Percentiles rank a stretch among this genome's conserved stretches.
These are phyloP conservation scores for Gyrodactylus bullatarudis DNA, from an alignment of 1,140 invertebrate genomes.

Conservation along the genomic window DNA sequence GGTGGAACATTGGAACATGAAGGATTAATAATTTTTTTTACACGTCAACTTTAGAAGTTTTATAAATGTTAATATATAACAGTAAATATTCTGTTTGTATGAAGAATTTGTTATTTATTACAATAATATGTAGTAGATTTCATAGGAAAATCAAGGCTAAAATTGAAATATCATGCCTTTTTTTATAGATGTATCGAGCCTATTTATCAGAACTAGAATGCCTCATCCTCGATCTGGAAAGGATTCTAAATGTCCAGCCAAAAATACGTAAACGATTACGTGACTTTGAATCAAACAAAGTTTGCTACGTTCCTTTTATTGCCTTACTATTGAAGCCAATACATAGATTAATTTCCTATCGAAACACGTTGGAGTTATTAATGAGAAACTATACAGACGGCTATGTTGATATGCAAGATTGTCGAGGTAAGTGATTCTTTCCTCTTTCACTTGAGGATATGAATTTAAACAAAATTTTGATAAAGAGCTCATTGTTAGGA, in stretches of 20 bases:
- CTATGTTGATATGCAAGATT: not conserved
- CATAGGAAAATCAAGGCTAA: too few species aligned
- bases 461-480: too few species aligned
- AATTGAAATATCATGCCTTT: too few species aligned
- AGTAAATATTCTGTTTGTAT: too few species aligned
- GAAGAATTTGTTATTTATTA: too few species aligned
- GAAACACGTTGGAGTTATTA: conserved; percentile 24
- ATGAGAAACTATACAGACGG: not conserved
- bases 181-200: not conserved
- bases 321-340: conserved; percentile 53
- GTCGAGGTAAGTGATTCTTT: not conserved
- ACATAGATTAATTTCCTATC: conserved; percentile 51
- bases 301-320: conserved; percentile 38
- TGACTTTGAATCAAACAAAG: conserved; percentile 47
- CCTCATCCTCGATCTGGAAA: not conserved
- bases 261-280: conserved; percentile 27
- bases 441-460: too few species aligned
- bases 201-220: not conserved
- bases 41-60: too few species aligned
- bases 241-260: not conserved
- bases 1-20: too few species aligned
- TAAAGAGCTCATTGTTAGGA: too few species aligned
- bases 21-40: too few species aligned
- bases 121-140: too few species aligned
- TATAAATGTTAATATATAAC: too few species aligned